phyloP scores from a whole-genome alignment of 2,888 invertebrate species.

The Antheraea assamensis region DNA sequence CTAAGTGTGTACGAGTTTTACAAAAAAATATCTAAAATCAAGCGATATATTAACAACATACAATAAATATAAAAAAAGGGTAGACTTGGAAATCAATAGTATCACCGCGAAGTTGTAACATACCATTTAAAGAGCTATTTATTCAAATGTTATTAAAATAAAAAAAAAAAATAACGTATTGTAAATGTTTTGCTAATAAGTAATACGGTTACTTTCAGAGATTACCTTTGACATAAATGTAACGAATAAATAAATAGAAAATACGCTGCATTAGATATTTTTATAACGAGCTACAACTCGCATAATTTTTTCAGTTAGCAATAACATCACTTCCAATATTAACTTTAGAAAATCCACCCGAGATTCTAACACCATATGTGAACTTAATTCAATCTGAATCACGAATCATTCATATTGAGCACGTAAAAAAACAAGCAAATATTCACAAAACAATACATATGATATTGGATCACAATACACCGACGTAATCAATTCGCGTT shows the following conservation, averaged over 20 bases:
- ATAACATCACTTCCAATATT: conserved; percentile 1
- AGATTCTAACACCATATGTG: neutral
- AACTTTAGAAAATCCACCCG: neutral
- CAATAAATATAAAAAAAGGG: neutral
- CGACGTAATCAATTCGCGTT: neutral
- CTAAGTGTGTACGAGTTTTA: neutral
- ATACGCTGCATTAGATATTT: neutral
- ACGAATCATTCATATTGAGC: neutral
- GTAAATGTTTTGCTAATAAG: neutral
- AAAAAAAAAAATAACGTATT: neutral
- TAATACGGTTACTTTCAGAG: neutral
- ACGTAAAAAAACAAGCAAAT: neutral
- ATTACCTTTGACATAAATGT: conserved; percentile 4
- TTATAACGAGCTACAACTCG: neutral
- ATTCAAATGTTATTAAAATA: neutral
- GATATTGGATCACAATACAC: conserved; percentile 4
- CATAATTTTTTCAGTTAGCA: neutral
- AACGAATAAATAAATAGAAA: neutral
- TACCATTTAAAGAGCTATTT: neutral
- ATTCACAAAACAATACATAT: neutral
- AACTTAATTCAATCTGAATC: neutral
- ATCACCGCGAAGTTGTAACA: neutral
- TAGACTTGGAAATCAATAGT: too few species aligned
- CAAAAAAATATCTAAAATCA: neutral
- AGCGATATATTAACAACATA: neutral